Evolutionary conservation across 2,888 invertebrate species (phyloP).

Genomic region (Torymus tubicola): DNA sequence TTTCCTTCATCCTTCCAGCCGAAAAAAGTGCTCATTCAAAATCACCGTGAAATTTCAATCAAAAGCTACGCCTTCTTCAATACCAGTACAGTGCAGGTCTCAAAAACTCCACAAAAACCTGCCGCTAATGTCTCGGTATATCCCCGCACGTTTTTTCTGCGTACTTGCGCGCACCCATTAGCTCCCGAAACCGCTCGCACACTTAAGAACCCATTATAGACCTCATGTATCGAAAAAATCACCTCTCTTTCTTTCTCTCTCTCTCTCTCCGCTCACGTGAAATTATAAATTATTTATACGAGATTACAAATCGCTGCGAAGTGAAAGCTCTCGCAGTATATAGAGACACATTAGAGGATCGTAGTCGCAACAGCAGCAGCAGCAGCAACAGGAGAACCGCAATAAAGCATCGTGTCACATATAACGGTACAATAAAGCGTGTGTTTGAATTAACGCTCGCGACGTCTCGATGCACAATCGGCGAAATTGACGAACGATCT

Average conservation of each 20-base stretch:
- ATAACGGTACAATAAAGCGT: slow-evolving; percentile 55
- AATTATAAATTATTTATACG: slow-evolving; percentile 53
- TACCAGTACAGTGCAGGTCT: no score
- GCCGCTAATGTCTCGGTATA: not conserved
- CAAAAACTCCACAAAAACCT: no score
- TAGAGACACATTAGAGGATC: slow-evolving; percentile 40
- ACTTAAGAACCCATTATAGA: slow-evolving; percentile 2
- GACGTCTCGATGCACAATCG: not conserved
- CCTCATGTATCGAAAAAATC: not conserved
- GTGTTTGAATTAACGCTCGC: slow-evolving; percentile 46
- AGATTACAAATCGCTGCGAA: slow-evolving; percentile 40
- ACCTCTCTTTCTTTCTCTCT: not conserved
- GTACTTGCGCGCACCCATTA: slow-evolving; percentile 6
- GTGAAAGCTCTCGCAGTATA: slow-evolving; percentile 1
- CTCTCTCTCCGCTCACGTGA: not conserved
- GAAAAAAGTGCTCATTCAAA: no score
- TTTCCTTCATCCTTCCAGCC: no score
- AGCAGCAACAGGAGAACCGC: not conserved
- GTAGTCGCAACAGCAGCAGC: not conserved
- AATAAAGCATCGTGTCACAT: slow-evolving; percentile 37
- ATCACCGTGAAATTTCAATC: no score
- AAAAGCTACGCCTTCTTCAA: no score
- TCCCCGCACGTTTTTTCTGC: slow-evolving; percentile 13
- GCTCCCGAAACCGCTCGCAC: slow-evolving; percentile 1
- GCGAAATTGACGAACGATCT: slow-evolving; percentile 29